Evolutionary conservation across 2,113 vertebrate genomes (phyloP).

Genomic region (Sminthopsis crassicaudata): DNA sequence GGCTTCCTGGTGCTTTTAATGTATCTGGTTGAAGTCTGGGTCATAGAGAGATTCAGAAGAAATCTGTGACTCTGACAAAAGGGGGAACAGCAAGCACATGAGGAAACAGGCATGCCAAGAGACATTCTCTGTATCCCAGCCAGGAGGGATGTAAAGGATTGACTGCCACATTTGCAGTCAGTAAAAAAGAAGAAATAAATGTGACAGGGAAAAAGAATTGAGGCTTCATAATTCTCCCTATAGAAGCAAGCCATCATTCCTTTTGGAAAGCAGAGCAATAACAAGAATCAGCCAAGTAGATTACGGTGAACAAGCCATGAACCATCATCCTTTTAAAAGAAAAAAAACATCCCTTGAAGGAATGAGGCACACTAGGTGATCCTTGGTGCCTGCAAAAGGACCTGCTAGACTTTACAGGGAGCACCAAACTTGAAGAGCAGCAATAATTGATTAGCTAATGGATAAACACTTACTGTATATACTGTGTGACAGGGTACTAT

Average conservation of each 20-base stretch:
- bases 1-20: conserved; percentile 56
- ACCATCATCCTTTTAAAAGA: conserved; percentile 26
- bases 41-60: conserved; percentile 14
- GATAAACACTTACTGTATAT: background rate
- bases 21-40: background rate
- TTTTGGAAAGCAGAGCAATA: conserved; percentile 17
- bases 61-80: conserved; percentile 56
- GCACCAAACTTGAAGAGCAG: background rate
- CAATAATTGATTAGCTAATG: background rate
- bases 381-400: background rate
- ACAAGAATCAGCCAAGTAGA: conserved; percentile 36
- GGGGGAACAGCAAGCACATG: background rate
- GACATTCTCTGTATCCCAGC: conserved; percentile 22
- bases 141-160: conserved; percentile 30
- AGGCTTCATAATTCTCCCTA: background rate
- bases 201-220: background rate
- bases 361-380: background rate
- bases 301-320: conserved; percentile 25
- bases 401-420: background rate
- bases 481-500: background rate
- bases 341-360: background rate
- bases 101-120: background rate
- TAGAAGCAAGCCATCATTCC: conserved; percentile 10
- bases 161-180: conserved; percentile 52
- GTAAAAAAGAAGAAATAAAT: conserved; percentile 50